These are phyloP conservation scores for Petaurus breviceps DNA, from an alignment of 2,113 vertebrate genomes.

Conservation along the genomic window DNA sequence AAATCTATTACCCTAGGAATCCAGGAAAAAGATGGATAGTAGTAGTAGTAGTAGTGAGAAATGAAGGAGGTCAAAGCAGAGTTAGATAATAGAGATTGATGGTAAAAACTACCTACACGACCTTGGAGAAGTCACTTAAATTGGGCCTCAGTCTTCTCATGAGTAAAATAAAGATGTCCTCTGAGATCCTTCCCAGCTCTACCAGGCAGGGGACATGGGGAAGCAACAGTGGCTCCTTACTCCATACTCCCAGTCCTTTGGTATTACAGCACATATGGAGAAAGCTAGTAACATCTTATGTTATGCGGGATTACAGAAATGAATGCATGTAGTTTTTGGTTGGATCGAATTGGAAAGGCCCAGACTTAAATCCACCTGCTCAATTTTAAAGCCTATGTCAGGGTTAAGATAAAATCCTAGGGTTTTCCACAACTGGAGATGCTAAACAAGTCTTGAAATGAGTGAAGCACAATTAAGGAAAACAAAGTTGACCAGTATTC, in stretches of 20 bases:
- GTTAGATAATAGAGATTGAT: not conserved
- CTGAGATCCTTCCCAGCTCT: not conserved
- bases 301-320: not conserved
- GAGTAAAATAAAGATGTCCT: not conserved
- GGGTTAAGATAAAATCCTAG: not conserved
- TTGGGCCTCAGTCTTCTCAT: not conserved
- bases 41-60: not conserved
- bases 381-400: not conserved
- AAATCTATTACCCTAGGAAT: not conserved
- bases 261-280: not conserved
- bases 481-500: not conserved
- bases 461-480: not conserved
- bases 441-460: not conserved
- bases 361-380: too few relatives aligned
- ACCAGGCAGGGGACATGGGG: not conserved
- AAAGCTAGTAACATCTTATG: not conserved
- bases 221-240: not conserved
- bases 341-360: not conserved
- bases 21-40: not conserved
- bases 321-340: not conserved
- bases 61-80: not conserved
- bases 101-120: not conserved
- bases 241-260: not conserved
- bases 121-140: not conserved
- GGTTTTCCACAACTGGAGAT: not conserved